A percentile compares a stretch with the other conserved stretches of the same genome.
These are phyloP conservation scores for Triplophysa yarkandensis DNA, from an alignment of 2,797 vertebrate genomes.

Conservation along the genomic window DNA sequence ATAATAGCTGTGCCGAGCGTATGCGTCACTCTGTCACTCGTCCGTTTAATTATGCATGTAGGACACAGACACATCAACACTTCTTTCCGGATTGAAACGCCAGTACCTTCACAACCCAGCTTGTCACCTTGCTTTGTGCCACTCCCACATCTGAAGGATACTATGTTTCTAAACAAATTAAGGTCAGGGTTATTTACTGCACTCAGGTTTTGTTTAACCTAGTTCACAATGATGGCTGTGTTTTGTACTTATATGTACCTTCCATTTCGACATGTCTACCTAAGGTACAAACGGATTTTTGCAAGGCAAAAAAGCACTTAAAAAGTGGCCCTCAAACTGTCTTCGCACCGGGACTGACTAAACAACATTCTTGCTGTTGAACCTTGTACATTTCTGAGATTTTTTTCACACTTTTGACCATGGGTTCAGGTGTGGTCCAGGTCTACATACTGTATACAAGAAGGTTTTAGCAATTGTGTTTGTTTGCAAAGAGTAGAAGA, in stretches of 20 bases:
- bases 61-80: slow-evolving; percentile 44
- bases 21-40: slow-evolving; percentile 61
- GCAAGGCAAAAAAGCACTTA: not conserved
- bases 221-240: not conserved
- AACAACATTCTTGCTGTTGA: not conserved
- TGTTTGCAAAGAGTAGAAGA: slow-evolving; percentile 8
- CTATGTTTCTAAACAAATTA: slow-evolving; percentile 32
- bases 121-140: slow-evolving; percentile 33
- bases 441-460: not conserved
- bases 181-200: slow-evolving; percentile 33
- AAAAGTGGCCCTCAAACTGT: not conserved
- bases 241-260: not conserved
- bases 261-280: too few species aligned
- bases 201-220: not conserved
- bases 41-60: slow-evolving; percentile 62
- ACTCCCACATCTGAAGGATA: slow-evolving; percentile 35
- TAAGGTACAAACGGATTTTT: too few species aligned
- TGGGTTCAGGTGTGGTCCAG: slow-evolving; percentile 3
- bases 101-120: slow-evolving; percentile 17
- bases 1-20: slow-evolving; percentile 58
- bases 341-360: not conserved
- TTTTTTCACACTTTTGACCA: not conserved
- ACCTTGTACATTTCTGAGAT: not conserved
- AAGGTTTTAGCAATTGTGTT: not conserved
- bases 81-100: not conserved